Base-by-base conservation (phyloP, 2,113 vertebrate genomes). In the Oryzias melastigma region DNA sequence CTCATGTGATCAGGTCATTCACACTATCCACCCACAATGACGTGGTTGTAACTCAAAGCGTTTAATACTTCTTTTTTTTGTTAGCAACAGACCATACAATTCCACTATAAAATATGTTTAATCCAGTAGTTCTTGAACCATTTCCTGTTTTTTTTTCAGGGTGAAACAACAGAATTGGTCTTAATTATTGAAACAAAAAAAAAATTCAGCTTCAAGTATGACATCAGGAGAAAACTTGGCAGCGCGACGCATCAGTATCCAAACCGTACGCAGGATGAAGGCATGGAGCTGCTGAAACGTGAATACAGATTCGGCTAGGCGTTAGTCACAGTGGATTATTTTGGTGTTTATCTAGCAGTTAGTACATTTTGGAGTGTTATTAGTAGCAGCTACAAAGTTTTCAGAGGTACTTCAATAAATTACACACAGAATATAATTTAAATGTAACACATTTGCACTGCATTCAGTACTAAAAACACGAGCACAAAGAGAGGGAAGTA, bases 301-400 rank as follows among this genome's bases (percentile, higher is more conserved):
- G 57, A 53, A 41, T 74, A 77, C 67, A 78, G 60, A 61, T 68
- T 82, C 52, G 71, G 65, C 60, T 80, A 62, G 71, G 78, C 62
- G 56, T 78, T 51, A 80, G 52, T 90, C 87, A 90, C 89, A 90
- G 87, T 90, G 83, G 78, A 77, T 73, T 62, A 40, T 71, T 73
- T 75, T 73, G 81, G 81, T 78, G 63, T 84, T 84, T 70, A 79
- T 68, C 81, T 85, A 83, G 71, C 62, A 74, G 77, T 88, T 86
- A 87, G 80, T 84, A 58, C 22, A 59, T 41, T 63, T 40, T 68
- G 51, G 62, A 79, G 71, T 78, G 78, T 85, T 82, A 67, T 4
- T 20, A 58, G 74, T 67, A 71, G 50, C 62, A 78, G 49, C 60
- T 35, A 54, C 35, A 62, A 48, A 51, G 45, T 68, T 42, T 55